Evolutionary conservation across 2,888 invertebrate genomes (phyloP).

Genomic region (Pasiphila rectangulata): DNA sequence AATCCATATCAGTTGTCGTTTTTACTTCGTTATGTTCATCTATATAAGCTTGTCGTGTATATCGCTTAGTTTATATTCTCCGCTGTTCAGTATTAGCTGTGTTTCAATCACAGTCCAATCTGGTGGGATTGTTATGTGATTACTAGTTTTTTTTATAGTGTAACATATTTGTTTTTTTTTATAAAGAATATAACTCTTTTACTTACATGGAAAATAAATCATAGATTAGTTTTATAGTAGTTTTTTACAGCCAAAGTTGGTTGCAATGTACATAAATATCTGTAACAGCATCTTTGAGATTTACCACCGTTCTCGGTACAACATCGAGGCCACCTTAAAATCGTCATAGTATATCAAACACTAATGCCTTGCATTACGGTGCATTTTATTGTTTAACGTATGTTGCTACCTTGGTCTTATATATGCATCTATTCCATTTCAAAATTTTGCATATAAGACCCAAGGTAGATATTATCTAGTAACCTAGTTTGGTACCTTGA

Average conservation of each 20-base stretch:
- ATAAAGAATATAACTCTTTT: no score
- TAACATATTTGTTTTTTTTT: no score
- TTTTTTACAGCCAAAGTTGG: conserved; percentile 16
- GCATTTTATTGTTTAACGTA: not conserved
- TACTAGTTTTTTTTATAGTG: no score
- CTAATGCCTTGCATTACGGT: not conserved
- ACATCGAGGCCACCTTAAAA: conserved; percentile 64
- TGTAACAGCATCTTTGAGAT: conserved; percentile 37
- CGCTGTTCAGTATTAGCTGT: not conserved
- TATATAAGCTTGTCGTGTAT: not conserved
- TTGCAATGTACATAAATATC: conserved; percentile 28
- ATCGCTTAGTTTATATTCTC: not conserved
- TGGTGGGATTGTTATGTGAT: not conserved
- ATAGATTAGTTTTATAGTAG: no score
- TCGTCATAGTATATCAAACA: conserved; percentile 39
- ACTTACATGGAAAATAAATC: no score
- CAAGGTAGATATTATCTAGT: no score
- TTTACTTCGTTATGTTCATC: not conserved
- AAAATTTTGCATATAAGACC: no score
- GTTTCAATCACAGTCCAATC: no score
- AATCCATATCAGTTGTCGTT: conserved; percentile 28
- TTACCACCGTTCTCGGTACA: conserved; percentile 51
- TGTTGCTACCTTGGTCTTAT: conserved; percentile 23
- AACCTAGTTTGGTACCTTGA: no score
- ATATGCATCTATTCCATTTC: conserved; percentile 36